Evolutionary conservation across 2,888 invertebrate species (phyloP).

Genomic region (Xestoiulus laeticollis): DNA sequence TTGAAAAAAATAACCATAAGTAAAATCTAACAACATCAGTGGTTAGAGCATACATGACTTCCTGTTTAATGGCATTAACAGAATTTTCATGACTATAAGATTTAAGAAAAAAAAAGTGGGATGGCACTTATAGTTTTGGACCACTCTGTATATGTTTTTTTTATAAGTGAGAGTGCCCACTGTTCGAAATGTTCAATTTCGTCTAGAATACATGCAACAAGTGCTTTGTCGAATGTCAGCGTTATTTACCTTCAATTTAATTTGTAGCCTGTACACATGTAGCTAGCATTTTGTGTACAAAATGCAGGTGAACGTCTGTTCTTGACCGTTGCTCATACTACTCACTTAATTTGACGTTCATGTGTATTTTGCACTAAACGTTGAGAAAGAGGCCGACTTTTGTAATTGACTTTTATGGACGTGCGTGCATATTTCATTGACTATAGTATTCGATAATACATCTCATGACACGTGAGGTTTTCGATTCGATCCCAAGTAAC

Average conservation of each 20-base stretch:
- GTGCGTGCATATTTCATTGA: not conserved
- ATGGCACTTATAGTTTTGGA: too few relatives aligned
- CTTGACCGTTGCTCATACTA: not conserved
- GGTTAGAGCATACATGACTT: too few relatives aligned
- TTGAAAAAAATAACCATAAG: too few relatives aligned
- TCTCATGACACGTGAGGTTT: not conserved
- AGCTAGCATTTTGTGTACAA: not conserved
- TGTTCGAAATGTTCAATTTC: too few relatives aligned
- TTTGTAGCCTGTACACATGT: not conserved
- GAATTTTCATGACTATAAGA: too few relatives aligned
- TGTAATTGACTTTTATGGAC: not conserved
- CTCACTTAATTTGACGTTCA: not conserved
- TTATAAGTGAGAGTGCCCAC: too few relatives aligned
- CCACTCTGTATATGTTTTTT: too few relatives aligned
- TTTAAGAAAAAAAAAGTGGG: too few relatives aligned
- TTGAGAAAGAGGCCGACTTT: not conserved
- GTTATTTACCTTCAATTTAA: not conserved
- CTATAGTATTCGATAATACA: not conserved
- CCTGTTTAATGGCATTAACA: too few relatives aligned
- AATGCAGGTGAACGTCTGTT: not conserved
- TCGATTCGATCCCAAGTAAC: not conserved
- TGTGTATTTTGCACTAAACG: not conserved
- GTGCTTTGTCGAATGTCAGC: not conserved
- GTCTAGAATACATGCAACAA: slow-evolving; percentile 3
- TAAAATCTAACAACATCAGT: too few relatives aligned